These are phyloP conservation scores for Liodrosophila aerea DNA, from an alignment of 2,888 invertebrate species.

Conservation along the genomic window DNA sequence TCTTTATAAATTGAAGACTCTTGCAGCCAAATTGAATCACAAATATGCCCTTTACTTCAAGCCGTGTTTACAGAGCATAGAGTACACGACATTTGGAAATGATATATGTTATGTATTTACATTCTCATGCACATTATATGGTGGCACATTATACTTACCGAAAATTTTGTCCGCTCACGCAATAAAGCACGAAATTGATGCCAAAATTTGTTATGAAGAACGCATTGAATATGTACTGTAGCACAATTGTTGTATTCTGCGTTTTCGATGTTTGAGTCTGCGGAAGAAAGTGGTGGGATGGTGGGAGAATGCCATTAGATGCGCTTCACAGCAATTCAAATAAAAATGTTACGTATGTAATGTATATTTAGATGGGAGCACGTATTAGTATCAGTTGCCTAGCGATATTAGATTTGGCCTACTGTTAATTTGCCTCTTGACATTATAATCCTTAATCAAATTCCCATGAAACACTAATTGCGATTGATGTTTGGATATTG, in stretches of 20 bases:
- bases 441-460: conserved; percentile 1
- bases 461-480: conserved; percentile 16
- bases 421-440: conserved; percentile 4
- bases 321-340: conserved; percentile 10
- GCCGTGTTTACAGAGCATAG: not conserved
- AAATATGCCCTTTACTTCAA: no score
- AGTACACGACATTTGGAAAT: not conserved
- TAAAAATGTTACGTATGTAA: not conserved
- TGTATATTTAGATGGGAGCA: no score
- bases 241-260: conserved; percentile 83
- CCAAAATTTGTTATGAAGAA: conserved; percentile 92
- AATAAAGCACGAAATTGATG: conserved; percentile 92
- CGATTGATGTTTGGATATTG: conserved; percentile 13
- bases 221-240: conserved; percentile 87
- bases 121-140: not conserved
- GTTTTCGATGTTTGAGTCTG: conserved; percentile 81
- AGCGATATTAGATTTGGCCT: not conserved
- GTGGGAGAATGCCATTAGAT: conserved; percentile 4
- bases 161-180: conserved; percentile 91
- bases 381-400: not conserved
- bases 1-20: no score
- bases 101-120: not conserved
- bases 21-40: no score
- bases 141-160: conserved; percentile 81
- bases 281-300: not conserved